phyloP scores from a whole-genome alignment of 2,113 vertebrate species.

The Myotis davidii region DNA sequence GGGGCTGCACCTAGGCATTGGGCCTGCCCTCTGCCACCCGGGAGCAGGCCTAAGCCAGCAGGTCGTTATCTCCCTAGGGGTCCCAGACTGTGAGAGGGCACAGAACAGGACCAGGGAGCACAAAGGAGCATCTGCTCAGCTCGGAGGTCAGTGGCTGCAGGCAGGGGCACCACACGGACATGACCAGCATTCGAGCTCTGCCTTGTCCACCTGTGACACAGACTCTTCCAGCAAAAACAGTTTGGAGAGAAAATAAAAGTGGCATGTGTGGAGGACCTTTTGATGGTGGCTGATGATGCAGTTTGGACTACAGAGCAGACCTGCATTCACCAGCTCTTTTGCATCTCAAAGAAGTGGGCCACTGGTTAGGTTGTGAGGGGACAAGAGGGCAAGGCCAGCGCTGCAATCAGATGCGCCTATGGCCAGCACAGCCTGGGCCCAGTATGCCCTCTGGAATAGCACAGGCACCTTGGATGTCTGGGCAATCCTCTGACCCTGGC shows the following conservation, averaged over 20 bases:
- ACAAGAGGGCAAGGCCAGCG: neutral
- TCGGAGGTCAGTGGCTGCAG: neutral
- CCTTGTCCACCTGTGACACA: neutral
- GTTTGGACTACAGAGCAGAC: neutral
- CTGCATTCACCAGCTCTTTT: neutral
- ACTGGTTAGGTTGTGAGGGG: neutral
- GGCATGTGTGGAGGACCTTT: neutral
- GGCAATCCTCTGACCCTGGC: neutral
- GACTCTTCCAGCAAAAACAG: neutral
- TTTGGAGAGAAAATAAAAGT: neutral
- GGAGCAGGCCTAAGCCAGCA: too few species aligned
- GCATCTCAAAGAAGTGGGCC: neutral
- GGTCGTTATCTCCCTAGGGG: too few species aligned
- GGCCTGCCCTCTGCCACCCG: too few species aligned
- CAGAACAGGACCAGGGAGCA: neutral
- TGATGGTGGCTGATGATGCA: neutral
- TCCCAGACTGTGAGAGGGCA: too few species aligned
- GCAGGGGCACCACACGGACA: fast-evolving
- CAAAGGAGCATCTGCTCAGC: neutral
- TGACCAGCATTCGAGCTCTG: neutral
- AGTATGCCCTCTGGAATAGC: neutral
- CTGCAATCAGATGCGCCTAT: neutral
- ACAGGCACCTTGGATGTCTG: too few species aligned
- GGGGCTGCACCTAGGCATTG: too few species aligned
- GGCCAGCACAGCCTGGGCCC: fast-evolving